Evolutionary conservation across 2,113 vertebrate genomes (phyloP), one percentile per base, ranked within the genome.

Genomic region (Actenoides lindsayi): DNA sequence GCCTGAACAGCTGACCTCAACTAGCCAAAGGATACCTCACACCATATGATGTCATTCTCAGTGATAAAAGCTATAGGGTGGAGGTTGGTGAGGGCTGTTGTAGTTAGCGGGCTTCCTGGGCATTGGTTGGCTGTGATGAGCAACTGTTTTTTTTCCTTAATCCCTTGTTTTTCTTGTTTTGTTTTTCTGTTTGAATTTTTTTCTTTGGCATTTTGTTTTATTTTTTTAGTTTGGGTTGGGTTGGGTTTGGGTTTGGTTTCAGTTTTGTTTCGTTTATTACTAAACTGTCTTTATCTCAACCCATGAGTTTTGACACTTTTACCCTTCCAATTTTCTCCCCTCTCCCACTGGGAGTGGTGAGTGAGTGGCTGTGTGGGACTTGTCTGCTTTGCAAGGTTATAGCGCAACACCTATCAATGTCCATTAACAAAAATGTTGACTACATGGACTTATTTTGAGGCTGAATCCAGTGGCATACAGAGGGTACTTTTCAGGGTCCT

Each of bases 311-410:
- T 56, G 25, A 8, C 11, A 9, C 13, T 39, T 39, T 69, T n/a
- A n/a, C 4, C 2, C 19, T 54, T 69, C 23, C 14, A 39, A 0
- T 31, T 75, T 3, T 60, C 44, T 75, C 56, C 9, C 4, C 2
- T 48, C 5, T 83, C 37, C 20, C 39, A 17, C 16, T 35, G 13
- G 9, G 27, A 21, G n/a, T 25, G 14, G n/a, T 46, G 35, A 16
- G 3, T 0, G 1, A 37, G n/a, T 31, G 27, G 10, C 2, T 64
- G 3, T 10, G 18, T 30, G 27, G 9, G 33, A 5, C 19, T 60
- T 48, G 14, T 15, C 39, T 74, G 19, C 16, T n/a, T 10, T 6
- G 31, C 19, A 42, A 19, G 5, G 6, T 69, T 63, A 54, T 50
- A 42, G 16, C 25, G 50, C 1, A 6, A 20, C 42, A 39, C 5